Evolutionary conservation across 1,140 invertebrate genomes (phyloP).

Genomic region (Wiebesia pumilae): DNA sequence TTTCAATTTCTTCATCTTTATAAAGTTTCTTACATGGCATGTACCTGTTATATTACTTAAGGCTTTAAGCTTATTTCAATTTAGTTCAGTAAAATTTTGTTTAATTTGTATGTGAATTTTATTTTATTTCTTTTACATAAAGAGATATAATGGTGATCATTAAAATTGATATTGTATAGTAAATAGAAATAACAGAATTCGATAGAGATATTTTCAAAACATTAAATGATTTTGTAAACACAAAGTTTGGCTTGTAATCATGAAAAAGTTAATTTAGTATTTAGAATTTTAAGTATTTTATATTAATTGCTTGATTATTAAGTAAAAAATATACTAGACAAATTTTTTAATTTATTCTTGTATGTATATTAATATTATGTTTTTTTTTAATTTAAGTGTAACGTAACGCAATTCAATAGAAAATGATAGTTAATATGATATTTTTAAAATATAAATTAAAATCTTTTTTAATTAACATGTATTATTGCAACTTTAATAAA

Average conservation of each 20-base stretch:
- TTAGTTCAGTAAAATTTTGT: not conserved
- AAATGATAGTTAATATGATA: too few relatives aligned
- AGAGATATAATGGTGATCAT: not conserved
- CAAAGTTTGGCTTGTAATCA: not conserved
- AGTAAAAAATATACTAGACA: not conserved
- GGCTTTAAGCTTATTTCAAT: not conserved
- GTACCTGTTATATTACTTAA: conserved; percentile 2
- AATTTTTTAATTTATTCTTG: not conserved
- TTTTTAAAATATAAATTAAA: too few relatives aligned
- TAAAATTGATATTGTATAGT: conserved; percentile 3
- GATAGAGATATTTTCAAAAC: not conserved
- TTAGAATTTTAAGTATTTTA: not conserved
- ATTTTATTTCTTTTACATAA: conserved; percentile 10
- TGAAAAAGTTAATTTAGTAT: not conserved
- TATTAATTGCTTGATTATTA: not conserved
- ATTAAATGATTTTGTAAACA: not conserved
- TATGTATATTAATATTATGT: not conserved
- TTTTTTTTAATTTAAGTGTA: not conserved
- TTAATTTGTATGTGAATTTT: not conserved
- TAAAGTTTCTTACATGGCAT: not conserved
- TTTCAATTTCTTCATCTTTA: not conserved
- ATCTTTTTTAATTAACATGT: not conserved
- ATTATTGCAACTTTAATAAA: not conserved
- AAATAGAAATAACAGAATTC: not conserved
- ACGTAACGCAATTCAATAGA: not conserved